Conservation (phyloP, 2,113 vertebrate genomes). For the Phalacrocorax carbo region DNA sequence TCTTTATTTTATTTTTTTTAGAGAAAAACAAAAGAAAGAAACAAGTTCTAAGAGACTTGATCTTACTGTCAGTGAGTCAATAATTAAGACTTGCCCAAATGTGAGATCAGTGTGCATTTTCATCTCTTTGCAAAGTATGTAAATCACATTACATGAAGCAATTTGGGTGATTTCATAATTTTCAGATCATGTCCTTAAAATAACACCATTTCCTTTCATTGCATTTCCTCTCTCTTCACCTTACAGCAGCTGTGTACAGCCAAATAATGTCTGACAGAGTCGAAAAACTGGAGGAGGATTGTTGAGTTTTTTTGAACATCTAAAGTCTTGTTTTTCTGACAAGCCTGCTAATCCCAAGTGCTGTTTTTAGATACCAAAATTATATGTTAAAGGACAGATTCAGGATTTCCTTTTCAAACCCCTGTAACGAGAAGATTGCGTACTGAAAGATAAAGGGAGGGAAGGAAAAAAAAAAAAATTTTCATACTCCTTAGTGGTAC, state of each 20-base stretch:
- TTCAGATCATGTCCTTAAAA: slow-evolving; percentile 38
- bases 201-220: slow-evolving; percentile 51
- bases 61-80: not conserved
- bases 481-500: not conserved
- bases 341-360: slow-evolving; percentile 51
- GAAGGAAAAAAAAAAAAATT: not conserved
- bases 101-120: not conserved
- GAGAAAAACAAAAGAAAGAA: not conserved
- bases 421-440: slow-evolving; percentile 13
- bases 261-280: slow-evolving; percentile 51
- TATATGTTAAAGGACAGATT: slow-evolving; percentile 52
- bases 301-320: slow-evolving; percentile 46
- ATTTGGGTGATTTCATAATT: not conserved
- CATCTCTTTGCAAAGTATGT: not conserved
- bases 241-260: slow-evolving; percentile 46
- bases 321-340: slow-evolving; percentile 60
- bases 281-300: slow-evolving; percentile 48
- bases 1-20: not conserved
- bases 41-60: not conserved
- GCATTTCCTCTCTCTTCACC: slow-evolving; percentile 31
- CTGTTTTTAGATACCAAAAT: slow-evolving; percentile 62
- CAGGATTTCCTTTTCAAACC: slow-evolving; percentile 51
- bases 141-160: not conserved
- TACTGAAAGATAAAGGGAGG: not conserved
- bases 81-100: slow-evolving; percentile 33